Evolutionary conservation across 2,797 vertebrate genomes (phyloP).

Genomic region (Pogoniulus pusillus): DNA sequence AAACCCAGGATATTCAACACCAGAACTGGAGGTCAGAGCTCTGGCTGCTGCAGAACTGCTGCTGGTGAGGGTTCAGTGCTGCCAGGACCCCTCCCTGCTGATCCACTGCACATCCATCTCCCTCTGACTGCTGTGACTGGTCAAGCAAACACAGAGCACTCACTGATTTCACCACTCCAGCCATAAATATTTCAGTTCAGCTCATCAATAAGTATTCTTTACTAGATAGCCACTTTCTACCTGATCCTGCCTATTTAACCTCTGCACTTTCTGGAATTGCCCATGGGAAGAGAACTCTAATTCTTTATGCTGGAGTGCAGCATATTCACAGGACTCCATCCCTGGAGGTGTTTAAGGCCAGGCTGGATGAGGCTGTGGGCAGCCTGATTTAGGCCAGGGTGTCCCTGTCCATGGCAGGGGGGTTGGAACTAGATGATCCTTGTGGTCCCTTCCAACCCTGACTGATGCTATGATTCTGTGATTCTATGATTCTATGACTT

Average conservation of each 20-base stretch:
- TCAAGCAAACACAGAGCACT: slow-evolving; percentile 16
- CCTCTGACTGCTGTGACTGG: not conserved
- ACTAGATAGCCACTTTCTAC: slow-evolving; percentile 15
- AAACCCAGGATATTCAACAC: not conserved
- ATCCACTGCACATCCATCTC: not conserved
- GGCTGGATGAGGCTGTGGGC: too few relatives aligned
- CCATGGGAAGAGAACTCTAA: not conserved
- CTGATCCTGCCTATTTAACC: slow-evolving; percentile 9
- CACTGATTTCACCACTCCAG: slow-evolving; percentile 58
- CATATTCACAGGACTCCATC: not conserved
- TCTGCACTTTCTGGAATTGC: not conserved
- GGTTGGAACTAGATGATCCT: too few relatives aligned
- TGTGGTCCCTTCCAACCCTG: too few relatives aligned
- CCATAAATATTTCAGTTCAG: slow-evolving; percentile 45
- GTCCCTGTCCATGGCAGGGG: too few relatives aligned
- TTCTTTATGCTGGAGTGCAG: not conserved
- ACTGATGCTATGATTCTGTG: too few relatives aligned
- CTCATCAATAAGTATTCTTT: slow-evolving; percentile 11
- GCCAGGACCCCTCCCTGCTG: not conserved
- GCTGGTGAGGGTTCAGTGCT: not conserved
- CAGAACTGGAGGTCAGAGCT: not conserved
- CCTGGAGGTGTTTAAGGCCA: too few relatives aligned
- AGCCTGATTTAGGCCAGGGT: too few relatives aligned
- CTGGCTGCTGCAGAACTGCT: not conserved
- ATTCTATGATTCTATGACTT: too few relatives aligned